Percentiles rank a stretch among this genome's conserved stretches.
phyloP scores from a whole-genome alignment of 2,797 vertebrate genomes.

The Taenioides sp. region DNA sequence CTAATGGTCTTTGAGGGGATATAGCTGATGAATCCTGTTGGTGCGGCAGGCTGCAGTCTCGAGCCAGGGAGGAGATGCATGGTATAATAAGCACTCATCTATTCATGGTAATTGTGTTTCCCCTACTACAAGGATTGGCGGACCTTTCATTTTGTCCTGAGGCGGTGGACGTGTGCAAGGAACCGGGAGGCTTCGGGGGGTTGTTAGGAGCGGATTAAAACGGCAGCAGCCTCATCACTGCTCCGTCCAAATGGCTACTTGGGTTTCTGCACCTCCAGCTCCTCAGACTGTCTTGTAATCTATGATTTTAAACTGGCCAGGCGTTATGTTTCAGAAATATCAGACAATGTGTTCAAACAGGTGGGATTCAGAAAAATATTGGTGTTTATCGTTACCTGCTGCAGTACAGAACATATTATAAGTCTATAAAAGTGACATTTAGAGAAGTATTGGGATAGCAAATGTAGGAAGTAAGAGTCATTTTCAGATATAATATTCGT shows the following conservation, averaged over 20 bases:
- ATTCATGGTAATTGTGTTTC: slow-evolving; percentile 74
- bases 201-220: slow-evolving; percentile 70
- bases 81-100: slow-evolving; percentile 69
- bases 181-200: slow-evolving; percentile 42
- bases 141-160: slow-evolving; percentile 67
- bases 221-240: slow-evolving; percentile 50
- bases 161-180: slow-evolving; percentile 55
- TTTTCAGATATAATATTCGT: no score
- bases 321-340: slow-evolving; percentile 2
- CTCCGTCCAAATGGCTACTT: slow-evolving; percentile 54
- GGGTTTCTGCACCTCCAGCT: slow-evolving; percentile 34
- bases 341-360: slow-evolving; percentile 7
- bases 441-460: not conserved
- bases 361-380: slow-evolving; percentile 5
- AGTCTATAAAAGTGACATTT: not conserved
- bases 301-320: slow-evolving; percentile 32
- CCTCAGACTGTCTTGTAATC: slow-evolving; percentile 4
- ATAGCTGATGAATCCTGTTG: slow-evolving; percentile 66
- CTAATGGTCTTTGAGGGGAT: slow-evolving; percentile 65
- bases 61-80: slow-evolving; percentile 49
- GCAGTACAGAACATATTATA: not conserved
- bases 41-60: slow-evolving; percentile 45
- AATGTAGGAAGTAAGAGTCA: no score
- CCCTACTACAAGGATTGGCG: slow-evolving; percentile 62
- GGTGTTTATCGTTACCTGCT: not conserved